Conservation (phyloP, 2,113 vertebrate genomes). For the Ptilorrhoa leucosticta region DNA sequence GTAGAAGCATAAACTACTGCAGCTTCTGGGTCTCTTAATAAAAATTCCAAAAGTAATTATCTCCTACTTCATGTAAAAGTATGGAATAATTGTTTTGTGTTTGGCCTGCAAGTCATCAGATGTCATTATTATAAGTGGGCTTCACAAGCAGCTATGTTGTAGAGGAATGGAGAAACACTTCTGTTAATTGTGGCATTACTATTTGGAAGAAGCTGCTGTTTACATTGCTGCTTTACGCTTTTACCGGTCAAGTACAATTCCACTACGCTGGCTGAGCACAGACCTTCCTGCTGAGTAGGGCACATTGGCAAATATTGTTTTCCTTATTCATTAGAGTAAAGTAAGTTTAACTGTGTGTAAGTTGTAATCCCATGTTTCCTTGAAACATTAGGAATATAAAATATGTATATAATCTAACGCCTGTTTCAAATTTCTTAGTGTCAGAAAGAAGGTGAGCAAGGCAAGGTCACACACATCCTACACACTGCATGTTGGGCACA, state of each 20-base stretch:
- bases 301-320: background rate
- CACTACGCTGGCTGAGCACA: background rate
- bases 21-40: background rate
- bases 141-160: background rate
- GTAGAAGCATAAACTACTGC: background rate
- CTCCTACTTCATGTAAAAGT: background rate
- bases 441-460: background rate
- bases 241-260: background rate
- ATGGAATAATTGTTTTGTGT: background rate
- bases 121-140: background rate
- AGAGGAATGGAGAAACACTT: background rate
- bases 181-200: background rate
- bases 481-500: background rate
- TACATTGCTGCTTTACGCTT: background rate
- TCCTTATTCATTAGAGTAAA: background rate
- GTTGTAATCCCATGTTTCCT: background rate
- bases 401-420: background rate
- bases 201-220: background rate
- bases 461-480: background rate
- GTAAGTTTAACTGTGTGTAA: background rate
- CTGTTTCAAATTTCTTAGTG: background rate
- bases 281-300: background rate
- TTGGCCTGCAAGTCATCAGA: conserved; percentile 11
- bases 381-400: background rate
- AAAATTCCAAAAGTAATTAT: conserved; percentile 18